A percentile compares a stretch with the other conserved stretches of the same genome.
These are phyloP conservation scores for Periophthalmodon schlosseri DNA, from an alignment of 2,113 vertebrate genomes.

Conservation along the genomic window DNA sequence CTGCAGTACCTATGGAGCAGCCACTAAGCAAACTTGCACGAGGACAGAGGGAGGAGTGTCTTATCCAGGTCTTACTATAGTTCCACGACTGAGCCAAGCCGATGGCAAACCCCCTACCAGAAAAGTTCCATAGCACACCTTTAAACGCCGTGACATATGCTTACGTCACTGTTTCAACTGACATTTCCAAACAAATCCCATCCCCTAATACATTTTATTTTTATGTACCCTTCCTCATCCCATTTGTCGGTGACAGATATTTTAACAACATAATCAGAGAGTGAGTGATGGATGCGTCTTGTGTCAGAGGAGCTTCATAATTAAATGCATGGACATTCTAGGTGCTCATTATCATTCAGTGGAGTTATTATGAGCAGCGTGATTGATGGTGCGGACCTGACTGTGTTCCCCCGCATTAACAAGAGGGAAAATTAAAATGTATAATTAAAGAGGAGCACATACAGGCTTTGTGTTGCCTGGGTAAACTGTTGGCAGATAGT, in stretches of 20 bases:
- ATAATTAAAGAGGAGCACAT: slow-evolving; percentile 42
- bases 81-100: too few relatives aligned
- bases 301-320: slow-evolving; percentile 51
- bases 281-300: slow-evolving; percentile 39
- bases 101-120: too few relatives aligned
- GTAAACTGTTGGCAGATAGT: slow-evolving; percentile 39
- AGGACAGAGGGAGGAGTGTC: too few relatives aligned
- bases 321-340: slow-evolving; percentile 55
- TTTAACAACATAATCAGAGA: slow-evolving; percentile 21
- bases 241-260: slow-evolving; percentile 4
- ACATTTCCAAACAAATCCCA: not conserved
- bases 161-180: not conserved
- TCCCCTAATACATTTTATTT: not conserved
- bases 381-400: slow-evolving; percentile 58
- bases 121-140: too few relatives aligned
- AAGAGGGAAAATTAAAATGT: slow-evolving; percentile 52
- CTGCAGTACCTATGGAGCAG: too few relatives aligned
- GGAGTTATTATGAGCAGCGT: slow-evolving; percentile 45
- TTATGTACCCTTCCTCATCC: not conserved
- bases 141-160: not conserved
- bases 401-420: slow-evolving; percentile 55
- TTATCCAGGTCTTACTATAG: too few relatives aligned
- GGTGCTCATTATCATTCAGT: slow-evolving; percentile 54
- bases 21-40: too few relatives aligned
- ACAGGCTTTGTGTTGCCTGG: slow-evolving; percentile 25